phyloP scores from a whole-genome alignment of 2,113 vertebrate genomes.

The Microtus oregoni region DNA sequence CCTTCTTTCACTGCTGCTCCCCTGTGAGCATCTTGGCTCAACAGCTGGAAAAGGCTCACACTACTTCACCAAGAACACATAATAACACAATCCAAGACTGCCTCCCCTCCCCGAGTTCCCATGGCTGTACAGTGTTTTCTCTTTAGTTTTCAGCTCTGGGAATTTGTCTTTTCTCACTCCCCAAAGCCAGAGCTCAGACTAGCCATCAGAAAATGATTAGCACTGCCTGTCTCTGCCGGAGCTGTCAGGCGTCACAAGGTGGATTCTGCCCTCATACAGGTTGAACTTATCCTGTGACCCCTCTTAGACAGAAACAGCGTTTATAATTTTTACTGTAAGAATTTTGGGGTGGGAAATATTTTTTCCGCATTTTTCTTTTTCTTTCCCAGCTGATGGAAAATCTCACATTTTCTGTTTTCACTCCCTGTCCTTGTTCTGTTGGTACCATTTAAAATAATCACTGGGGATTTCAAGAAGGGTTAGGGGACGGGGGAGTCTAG shows the following conservation, averaged over 20 bases:
- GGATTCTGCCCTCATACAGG: not conserved
- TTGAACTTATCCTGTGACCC: conserved; percentile 40
- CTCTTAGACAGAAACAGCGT: conserved; percentile 39
- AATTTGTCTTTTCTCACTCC: conserved; percentile 81
- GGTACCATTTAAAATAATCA: conserved; percentile 48
- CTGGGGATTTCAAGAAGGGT: not conserved
- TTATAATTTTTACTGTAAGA: conserved; percentile 67
- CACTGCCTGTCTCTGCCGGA: conserved; percentile 58
- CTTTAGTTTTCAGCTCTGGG: conserved; percentile 75
- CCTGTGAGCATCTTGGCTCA: not conserved
- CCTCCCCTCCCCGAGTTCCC: conserved; percentile 26
- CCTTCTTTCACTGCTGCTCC: not conserved
- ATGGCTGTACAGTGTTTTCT: conserved; percentile 67
- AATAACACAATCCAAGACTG: conserved; percentile 21
- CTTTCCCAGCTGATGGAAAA: conserved; percentile 72
- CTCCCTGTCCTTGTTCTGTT: not conserved
- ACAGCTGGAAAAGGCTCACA: conserved; percentile 41
- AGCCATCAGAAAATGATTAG: conserved; percentile 84
- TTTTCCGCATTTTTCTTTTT: conserved; percentile 73
- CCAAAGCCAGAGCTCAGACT: conserved; percentile 81
- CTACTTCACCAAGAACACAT: not conserved
- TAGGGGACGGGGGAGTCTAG: not conserved
- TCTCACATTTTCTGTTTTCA: conserved; percentile 11
- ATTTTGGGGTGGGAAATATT: conserved; percentile 68
- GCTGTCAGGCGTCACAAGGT: conserved; percentile 30